A percentile compares a stretch with the other conserved stretches of the same genome.
Conservation (phyloP, 2,888 invertebrate species). For the Rotaria macrura region DNA sequence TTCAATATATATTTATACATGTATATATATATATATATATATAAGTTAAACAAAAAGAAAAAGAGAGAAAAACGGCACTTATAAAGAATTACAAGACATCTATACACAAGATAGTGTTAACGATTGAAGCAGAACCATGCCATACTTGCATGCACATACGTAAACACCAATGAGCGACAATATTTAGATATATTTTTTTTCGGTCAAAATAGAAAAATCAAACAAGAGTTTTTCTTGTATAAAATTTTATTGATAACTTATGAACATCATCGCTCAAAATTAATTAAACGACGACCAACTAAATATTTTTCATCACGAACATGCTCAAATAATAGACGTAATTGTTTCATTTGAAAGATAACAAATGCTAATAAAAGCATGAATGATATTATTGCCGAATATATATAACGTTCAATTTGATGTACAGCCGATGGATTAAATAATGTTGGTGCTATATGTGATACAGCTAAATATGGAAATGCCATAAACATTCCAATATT, state of each 20-base stretch:
- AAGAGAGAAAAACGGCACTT: neutral
- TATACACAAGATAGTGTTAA: neutral
- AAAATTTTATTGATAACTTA: neutral
- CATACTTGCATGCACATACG: neutral
- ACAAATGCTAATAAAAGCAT: conserved; percentile 62
- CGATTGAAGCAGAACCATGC: neutral
- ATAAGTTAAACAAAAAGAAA: neutral
- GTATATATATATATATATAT: neutral
- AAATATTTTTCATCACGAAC: conserved; percentile 96
- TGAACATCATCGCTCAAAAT: conserved; percentile 62
- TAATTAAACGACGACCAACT: conserved; percentile 86
- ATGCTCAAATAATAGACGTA: conserved; percentile 84
- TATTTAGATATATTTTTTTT: neutral
- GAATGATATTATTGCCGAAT: conserved; percentile 68
- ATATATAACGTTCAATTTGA: conserved; percentile 74
- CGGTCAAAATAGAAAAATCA: neutral
- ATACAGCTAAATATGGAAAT: conserved; percentile 79
- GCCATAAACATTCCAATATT: conserved; percentile 78
- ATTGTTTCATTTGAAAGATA: conserved; percentile 77
- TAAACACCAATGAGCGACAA: neutral
- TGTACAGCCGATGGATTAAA: conserved; percentile 35
- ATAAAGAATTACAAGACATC: neutral
- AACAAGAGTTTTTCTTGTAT: neutral
- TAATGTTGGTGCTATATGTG: conserved; percentile 55
- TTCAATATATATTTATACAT: neutral